phyloP scores from a whole-genome alignment of 2,888 invertebrate genomes.

The Lamproptera curius region DNA sequence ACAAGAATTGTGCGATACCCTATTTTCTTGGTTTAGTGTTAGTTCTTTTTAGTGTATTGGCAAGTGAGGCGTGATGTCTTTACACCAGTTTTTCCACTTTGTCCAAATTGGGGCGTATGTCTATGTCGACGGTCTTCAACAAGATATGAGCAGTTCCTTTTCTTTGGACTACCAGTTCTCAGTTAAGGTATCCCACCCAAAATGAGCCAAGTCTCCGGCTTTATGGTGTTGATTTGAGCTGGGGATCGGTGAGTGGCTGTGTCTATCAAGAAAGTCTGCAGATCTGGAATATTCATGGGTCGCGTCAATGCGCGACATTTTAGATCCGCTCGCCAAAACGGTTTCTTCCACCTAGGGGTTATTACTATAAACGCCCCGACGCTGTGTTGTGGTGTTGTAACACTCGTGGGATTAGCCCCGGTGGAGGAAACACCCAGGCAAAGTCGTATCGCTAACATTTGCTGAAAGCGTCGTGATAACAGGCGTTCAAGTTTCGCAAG shows the following conservation, averaged over 20 bases:
- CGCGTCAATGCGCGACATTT: no score
- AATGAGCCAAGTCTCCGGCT: conserved; percentile 24
- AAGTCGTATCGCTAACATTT: conserved; percentile 20
- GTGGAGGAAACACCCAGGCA: conserved; percentile 18
- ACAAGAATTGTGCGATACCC: conserved; percentile 26
- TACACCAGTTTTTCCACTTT: conserved; percentile 21
- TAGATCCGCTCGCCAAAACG: conserved; percentile 15
- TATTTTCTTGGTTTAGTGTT: conserved; percentile 17
- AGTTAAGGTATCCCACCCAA: conserved; percentile 22
- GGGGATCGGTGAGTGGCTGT: conserved; percentile 4
- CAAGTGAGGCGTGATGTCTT: conserved; percentile 3
- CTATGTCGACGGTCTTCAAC: conserved; percentile 23
- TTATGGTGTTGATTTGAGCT: conserved; percentile 18
- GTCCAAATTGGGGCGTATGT: conserved; percentile 22
- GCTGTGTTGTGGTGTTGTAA: no score
- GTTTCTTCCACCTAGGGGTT: conserved; percentile 21
- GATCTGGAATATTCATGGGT: no score
- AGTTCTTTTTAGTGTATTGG: conserved; percentile 18
- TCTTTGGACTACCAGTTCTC: conserved; percentile 18
- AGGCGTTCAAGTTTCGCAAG: conserved; percentile 24
- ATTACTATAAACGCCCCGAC: conserved; percentile 4
- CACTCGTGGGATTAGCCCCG: no score
- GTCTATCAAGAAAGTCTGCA: no score
- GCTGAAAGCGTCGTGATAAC: conserved; percentile 28
- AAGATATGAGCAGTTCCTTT: conserved; percentile 11